phyloP scores from a whole-genome alignment of 2,888 invertebrate genomes.

The Idaea dimidiata region DNA sequence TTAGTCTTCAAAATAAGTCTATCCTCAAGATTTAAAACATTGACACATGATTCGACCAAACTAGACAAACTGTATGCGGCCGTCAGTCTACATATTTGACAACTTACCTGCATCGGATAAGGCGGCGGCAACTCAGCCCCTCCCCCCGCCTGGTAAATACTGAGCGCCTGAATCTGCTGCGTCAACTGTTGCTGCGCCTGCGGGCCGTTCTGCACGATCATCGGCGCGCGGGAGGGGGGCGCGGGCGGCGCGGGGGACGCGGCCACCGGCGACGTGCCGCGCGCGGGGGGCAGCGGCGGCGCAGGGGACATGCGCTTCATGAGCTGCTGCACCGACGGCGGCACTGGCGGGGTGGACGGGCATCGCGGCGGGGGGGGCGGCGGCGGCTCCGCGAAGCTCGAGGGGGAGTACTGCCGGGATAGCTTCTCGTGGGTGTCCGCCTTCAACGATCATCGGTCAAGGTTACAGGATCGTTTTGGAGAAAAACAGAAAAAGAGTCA shows the following conservation, averaged over 20 bases:
- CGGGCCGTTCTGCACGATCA: slow-evolving; percentile 90
- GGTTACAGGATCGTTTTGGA: no score
- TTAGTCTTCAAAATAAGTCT: no score
- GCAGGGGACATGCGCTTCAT: slow-evolving; percentile 84
- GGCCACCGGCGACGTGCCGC: slow-evolving; percentile 88
- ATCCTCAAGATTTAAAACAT: no score
- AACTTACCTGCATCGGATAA: slow-evolving; percentile 83
- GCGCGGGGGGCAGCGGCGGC: slow-evolving; percentile 82
- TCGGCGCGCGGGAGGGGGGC: slow-evolving; percentile 82
- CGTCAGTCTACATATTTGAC: no score
- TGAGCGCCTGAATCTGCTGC: slow-evolving; percentile 93
- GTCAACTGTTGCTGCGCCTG: slow-evolving; percentile 92
- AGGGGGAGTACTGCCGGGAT: slow-evolving; percentile 87
- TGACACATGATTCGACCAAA: no score
- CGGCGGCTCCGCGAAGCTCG: slow-evolving; percentile 83
- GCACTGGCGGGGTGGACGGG: slow-evolving; percentile 85
- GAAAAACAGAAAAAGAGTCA: no score
- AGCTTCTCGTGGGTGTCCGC: slow-evolving; percentile 80
- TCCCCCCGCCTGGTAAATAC: slow-evolving; percentile 85
- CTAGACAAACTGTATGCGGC: no score
- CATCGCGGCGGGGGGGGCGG: slow-evolving; percentile 88
- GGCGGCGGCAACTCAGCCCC: slow-evolving; percentile 86
- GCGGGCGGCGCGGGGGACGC: slow-evolving; percentile 80
- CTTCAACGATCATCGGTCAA: no score
- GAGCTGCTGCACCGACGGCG: slow-evolving; percentile 81